Percentiles rank a stretch among this genome's conserved stretches.
Conservation (phyloP, 2,888 invertebrate species). For the Patella ulyssiponensis region DNA sequence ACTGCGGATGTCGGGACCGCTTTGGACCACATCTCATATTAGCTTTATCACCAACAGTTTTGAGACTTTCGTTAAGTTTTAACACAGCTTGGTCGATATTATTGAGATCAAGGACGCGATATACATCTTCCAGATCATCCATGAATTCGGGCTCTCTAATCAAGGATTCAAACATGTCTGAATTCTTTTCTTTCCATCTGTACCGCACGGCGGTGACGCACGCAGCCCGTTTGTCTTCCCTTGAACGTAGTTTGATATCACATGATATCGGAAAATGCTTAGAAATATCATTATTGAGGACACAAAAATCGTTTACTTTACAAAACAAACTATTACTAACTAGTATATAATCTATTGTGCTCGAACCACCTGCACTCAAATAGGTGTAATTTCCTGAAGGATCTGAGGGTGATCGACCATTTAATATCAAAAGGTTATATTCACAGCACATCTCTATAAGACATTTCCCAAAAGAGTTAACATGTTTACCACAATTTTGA, state of each 20-base stretch:
- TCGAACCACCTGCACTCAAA: background rate
- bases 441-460: background rate
- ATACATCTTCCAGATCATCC: background rate
- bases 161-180: background rate
- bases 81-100: too few species aligned
- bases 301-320: background rate
- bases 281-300: background rate
- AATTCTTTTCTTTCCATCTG: background rate
- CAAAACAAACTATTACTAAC: background rate
- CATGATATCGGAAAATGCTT: constrained; percentile 8
- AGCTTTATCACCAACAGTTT: too few species aligned
- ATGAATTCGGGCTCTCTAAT: background rate
- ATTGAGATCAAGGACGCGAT: background rate
- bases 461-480: background rate
- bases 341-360: background rate
- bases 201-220: background rate
- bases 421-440: background rate
- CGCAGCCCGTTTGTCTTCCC: background rate
- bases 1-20: too few species aligned
- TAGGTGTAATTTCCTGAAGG: background rate
- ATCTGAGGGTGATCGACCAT: too few species aligned
- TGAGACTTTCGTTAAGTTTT: too few species aligned
- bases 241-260: background rate
- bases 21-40: too few species aligned
- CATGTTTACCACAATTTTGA: background rate